phyloP scores from a whole-genome alignment of 1,140 invertebrate genomes.

The Apocrypta bakeri region DNA sequence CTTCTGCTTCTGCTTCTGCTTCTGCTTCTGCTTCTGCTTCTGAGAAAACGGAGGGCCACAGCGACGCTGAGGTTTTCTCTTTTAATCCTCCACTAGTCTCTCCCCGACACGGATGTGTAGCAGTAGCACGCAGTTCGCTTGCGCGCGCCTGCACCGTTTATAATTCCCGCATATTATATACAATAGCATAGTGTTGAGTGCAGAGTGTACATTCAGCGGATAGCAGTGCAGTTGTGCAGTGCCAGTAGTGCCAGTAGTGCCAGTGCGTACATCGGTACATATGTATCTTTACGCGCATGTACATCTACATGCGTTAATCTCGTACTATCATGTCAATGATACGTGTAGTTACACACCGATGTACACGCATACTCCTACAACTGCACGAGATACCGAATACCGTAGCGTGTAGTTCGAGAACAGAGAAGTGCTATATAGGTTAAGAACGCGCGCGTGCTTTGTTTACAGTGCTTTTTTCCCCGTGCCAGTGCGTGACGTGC shows the following conservation, averaged over 20 bases:
- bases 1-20: too few species aligned
- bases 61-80: neutral
- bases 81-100: neutral
- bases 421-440: constrained; percentile 12
- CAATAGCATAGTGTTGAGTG: neutral
- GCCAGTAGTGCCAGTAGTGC: too few species aligned
- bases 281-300: too few species aligned
- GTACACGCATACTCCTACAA: neutral
- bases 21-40: neutral
- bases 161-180: too few species aligned
- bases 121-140: neutral
- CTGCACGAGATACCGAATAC: neutral
- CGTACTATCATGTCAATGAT: too few species aligned
- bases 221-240: too few species aligned
- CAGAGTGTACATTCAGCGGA: neutral
- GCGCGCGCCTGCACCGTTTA: neutral
- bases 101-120: neutral
- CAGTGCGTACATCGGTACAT: too few species aligned
- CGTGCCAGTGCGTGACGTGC: neutral
- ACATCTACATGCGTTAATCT: too few species aligned
- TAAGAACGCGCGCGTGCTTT: constrained; percentile 14
- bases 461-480: neutral
- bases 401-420: neutral
- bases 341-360: too few species aligned
- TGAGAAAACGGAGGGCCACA: neutral